Conservation (phyloP, 2,797 vertebrate genomes). For the Lepus oiostolus region DNA sequence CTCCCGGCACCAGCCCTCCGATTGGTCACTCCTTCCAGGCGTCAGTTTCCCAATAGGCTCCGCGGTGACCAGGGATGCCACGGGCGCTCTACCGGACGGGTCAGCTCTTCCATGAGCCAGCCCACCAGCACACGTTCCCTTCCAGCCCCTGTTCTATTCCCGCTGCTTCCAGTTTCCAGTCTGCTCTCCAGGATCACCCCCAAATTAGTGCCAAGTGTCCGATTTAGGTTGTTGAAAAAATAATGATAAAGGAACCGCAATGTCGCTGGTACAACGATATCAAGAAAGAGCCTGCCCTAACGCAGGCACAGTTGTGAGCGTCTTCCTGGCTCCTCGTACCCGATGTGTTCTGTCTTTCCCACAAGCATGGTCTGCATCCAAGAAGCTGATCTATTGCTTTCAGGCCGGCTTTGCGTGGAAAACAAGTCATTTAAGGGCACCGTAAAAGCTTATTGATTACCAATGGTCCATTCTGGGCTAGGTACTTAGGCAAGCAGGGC, state of each 20-base stretch:
- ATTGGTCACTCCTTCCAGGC: background rate
- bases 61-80: background rate
- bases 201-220: background rate
- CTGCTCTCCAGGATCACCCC: background rate
- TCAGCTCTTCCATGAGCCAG: background rate
- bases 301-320: background rate
- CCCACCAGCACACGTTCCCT: too few relatives aligned
- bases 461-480: slow-evolving; percentile 35
- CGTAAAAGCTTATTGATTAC: slow-evolving; percentile 81
- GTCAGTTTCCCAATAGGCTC: background rate
- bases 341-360: background rate
- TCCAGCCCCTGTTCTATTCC: background rate
- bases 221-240: slow-evolving; percentile 9
- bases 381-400: slow-evolving; percentile 17
- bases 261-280: background rate
- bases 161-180: background rate
- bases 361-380: background rate
- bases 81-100: too few relatives aligned
- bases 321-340: background rate
- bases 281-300: background rate
- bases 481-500: slow-evolving; percentile 56
- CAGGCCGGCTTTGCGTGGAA: slow-evolving; percentile 41
- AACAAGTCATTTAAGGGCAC: slow-evolving; percentile 48
- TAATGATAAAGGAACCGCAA: background rate
- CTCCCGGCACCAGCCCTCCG: background rate